Percentiles rank a stretch among this genome's conserved stretches.
These are phyloP conservation scores for Lamellibrachia columna DNA, from an alignment of 2,888 invertebrate genomes.

Conservation along the genomic window DNA sequence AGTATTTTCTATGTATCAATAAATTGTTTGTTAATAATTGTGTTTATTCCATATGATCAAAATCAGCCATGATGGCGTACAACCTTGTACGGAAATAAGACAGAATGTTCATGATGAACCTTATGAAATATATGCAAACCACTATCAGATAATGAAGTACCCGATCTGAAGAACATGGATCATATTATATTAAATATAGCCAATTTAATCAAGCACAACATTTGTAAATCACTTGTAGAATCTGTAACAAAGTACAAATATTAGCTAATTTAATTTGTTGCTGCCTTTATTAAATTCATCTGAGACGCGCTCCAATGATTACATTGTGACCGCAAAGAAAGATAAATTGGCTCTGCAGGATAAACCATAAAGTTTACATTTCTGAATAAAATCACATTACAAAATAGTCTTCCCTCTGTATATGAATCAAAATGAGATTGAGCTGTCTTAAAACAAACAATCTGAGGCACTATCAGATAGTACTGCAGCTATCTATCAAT, in stretches of 20 bases:
- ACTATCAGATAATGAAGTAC: no score
- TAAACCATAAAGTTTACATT: neutral
- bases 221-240: neutral
- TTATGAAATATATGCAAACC: no score
- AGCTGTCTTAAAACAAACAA: no score
- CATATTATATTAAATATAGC: no score
- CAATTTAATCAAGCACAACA: neutral
- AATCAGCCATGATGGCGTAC: neutral
- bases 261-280: neutral
- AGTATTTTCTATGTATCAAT: constrained; percentile 16
- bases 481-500: neutral
- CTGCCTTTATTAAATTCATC: neutral
- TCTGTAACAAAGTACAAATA: neutral
- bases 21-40: neutral
- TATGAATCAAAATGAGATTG: no score
- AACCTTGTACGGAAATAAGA: neutral
- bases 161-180: no score
- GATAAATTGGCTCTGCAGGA: neutral
- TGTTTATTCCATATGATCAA: neutral
- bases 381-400: neutral
- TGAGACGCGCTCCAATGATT: neutral
- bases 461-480: neutral
- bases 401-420: neutral
- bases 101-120: no score
- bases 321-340: neutral